A percentile compares a stretch with the other conserved stretches of the same genome.
These are phyloP conservation scores for Melanophora roralis DNA, from an alignment of 2,888 invertebrate species.

Conservation along the genomic window DNA sequence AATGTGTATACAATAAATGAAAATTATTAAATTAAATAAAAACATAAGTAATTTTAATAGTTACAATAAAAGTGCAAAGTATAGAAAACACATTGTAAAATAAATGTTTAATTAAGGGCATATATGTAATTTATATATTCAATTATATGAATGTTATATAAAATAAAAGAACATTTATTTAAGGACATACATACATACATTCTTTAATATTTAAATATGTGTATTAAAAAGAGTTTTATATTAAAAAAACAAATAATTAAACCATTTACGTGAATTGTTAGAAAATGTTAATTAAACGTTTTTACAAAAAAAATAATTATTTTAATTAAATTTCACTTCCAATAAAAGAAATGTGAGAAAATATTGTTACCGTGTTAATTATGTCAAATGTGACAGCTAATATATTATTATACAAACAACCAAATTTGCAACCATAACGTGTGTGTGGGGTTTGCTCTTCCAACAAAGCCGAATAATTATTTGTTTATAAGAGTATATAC, in stretches of 20 bases:
- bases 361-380: slow-evolving; percentile 41
- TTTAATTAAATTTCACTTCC: background rate
- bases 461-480: too few species aligned
- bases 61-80: background rate
- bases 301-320: slow-evolving; percentile 1
- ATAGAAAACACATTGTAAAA: too few species aligned
- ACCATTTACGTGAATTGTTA: too few species aligned
- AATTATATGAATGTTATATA: slow-evolving; percentile 31
- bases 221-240: too few species aligned
- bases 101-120: background rate
- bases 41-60: background rate
- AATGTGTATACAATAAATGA: slow-evolving; percentile 12
- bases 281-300: too few species aligned
- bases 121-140: too few species aligned
- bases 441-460: too few species aligned
- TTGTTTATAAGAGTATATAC: too few species aligned
- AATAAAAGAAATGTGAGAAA: background rate
- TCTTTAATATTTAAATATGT: too few species aligned
- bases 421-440: background rate
- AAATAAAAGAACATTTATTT: too few species aligned
- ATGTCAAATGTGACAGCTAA: slow-evolving; percentile 51
- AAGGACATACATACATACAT: too few species aligned
- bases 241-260: background rate
- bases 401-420: slow-evolving; percentile 26
- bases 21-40: background rate